Evolutionary conservation across 2,888 invertebrate genomes (phyloP).

Genomic region (Cyrtodaria siliqua): DNA sequence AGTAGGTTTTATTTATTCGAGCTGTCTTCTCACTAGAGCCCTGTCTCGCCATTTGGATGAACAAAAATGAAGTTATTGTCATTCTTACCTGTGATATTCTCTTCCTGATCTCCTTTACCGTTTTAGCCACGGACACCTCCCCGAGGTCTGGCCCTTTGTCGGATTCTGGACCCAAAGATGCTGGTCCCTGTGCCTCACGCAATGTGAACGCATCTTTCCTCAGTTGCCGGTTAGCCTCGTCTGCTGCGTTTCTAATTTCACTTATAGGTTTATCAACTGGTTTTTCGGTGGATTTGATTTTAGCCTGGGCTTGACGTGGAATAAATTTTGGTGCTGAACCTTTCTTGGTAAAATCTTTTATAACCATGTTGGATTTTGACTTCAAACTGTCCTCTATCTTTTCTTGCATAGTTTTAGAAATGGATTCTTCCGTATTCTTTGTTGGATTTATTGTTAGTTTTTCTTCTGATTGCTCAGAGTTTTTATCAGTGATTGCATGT

Average conservation of each 20-base stretch:
- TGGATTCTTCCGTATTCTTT: conserved; percentile 2
- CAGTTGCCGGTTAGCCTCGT: conserved; percentile 66
- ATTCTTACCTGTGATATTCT: conserved; percentile 69
- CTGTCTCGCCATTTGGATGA: too few species aligned
- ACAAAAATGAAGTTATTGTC: too few species aligned
- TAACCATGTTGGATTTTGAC: conserved; percentile 27
- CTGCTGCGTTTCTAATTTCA: conserved; percentile 8
- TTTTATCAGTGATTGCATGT: not conserved
- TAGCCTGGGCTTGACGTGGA: conserved; percentile 75
- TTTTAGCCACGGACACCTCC: conserved; percentile 71
- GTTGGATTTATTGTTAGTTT: not conserved
- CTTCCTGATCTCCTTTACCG: conserved; percentile 75
- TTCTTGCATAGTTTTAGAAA: conserved; percentile 27
- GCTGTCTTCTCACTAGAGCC: too few species aligned
- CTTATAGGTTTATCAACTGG: not conserved
- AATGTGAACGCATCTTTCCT: conserved; percentile 74
- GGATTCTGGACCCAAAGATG: conserved; percentile 18
- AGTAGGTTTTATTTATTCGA: too few species aligned
- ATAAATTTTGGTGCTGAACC: conserved; percentile 74
- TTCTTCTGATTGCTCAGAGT: not conserved
- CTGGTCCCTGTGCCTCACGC: conserved; percentile 74
- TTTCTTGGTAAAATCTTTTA: conserved; percentile 66
- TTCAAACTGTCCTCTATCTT: conserved; percentile 50
- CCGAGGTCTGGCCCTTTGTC: conserved; percentile 45
- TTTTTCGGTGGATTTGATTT: conserved; percentile 17